Base-by-base conservation (phyloP, 2,113 vertebrate genomes). In the Anguilla japonica region DNA sequence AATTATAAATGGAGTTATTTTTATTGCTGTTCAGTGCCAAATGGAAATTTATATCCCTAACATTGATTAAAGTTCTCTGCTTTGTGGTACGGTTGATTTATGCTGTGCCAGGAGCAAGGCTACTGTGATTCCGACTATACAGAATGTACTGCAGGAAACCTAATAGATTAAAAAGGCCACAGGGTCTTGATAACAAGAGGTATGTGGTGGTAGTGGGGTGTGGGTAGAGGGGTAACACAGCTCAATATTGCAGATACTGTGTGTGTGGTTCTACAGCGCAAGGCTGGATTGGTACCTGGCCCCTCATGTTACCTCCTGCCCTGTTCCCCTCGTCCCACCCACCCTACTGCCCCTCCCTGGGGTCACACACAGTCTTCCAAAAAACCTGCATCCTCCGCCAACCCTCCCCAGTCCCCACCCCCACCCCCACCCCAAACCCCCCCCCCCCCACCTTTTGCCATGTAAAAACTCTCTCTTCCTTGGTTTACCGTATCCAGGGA, bases 401-500 rank as follows among this genome's bases (percentile, higher is more conserved):
- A 41, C 53, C 79, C 63, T 78, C 83, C 60, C 56, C 41, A 85
- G 5, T n/a, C 60, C 34, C 84, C 80, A 40, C 11, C 16, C 46
- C 39, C 80, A 20, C 67, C 46, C 43, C 2, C 50, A 13, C n/a
- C n/a, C n/a, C n/a, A n/a, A n/a, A n/a, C n/a, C n/a, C 67, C 46
- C 43, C 2, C 50, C 1, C 41, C 41, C 85, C 11, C 16, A 78
- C 60, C 85, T 43, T 87, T 82, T 85, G 79, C 87, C 86, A 57
- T 88, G 83, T 94, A 92, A 93, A 90, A 92, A 86, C 14, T 90
- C 82, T 91, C 86, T 94, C 89, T 92, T 90, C 90, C 92, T 92
- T 87, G 93, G 89, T 94, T 94, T 90, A 91, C 91, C 88, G 67
- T 83, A 88, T 94, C 88, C 93, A 98, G 97, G 97, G 97, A 0